Conservation (phyloP, 2,888 invertebrate genomes). For the Mesorhabditis belari region DNA sequence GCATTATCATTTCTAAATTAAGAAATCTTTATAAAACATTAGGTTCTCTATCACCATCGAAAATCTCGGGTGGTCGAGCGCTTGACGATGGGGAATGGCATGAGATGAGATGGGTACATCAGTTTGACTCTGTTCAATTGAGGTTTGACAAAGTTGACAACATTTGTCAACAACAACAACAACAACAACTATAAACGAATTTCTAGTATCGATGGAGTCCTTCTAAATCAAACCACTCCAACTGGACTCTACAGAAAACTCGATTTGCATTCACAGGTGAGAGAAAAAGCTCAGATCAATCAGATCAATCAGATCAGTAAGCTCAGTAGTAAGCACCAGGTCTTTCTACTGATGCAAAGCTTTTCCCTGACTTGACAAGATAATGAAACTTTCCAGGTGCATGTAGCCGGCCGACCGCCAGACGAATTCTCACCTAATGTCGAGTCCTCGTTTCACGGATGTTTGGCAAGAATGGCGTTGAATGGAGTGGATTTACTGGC, state of each 20-base stretch:
- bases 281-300: not conserved
- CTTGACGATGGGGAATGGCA: conserved; percentile 51
- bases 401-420: conserved; percentile 42
- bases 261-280: conserved; percentile 44
- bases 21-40: not conserved
- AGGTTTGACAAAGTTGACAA: not conserved
- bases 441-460: conserved; percentile 37
- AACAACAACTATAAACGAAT: not conserved
- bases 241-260: conserved; percentile 49
- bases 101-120: conserved; percentile 48
- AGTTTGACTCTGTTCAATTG: conserved; percentile 48
- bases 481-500: conserved; percentile 42
- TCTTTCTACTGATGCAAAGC: too few species aligned
- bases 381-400: not conserved
- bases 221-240: conserved; percentile 44
- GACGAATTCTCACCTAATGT: conserved; percentile 42
- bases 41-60: conserved; percentile 31
- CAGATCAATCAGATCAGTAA: not conserved
- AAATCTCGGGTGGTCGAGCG: conserved; percentile 43
- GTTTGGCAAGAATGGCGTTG: conserved; percentile 39
- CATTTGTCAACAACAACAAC: not conserved
- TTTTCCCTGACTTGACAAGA: not conserved
- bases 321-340: too few species aligned
- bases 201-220: conserved; percentile 38
- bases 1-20: too few species aligned